Conservation (phyloP, 2,797 vertebrate genomes). For the Crax fasciolata region DNA sequence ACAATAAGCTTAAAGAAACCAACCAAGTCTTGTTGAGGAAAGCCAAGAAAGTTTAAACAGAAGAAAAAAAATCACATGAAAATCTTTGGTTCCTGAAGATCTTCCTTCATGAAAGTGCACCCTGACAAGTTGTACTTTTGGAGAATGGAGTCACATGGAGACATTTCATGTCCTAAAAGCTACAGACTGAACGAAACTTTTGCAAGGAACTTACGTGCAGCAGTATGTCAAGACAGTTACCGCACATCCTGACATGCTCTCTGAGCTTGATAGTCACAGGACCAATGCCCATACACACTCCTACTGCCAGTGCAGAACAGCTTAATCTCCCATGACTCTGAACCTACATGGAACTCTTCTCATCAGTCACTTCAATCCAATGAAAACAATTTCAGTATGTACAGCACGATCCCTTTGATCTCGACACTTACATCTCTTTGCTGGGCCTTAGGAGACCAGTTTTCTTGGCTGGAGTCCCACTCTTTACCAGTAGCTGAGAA, state of each 20-base stretch:
- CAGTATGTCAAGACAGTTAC: neutral
- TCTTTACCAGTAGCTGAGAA: neutral
- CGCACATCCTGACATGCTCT: neutral
- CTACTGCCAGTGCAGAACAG: neutral
- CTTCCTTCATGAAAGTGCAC: neutral
- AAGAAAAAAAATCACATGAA: fast-evolving
- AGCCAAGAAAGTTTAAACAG: neutral
- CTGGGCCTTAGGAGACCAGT: neutral
- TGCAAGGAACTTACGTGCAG: neutral
- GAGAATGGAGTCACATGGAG: neutral
- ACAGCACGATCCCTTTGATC: neutral
- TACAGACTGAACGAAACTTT: neutral
- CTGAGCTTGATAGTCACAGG: neutral
- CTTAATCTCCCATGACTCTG: neutral
- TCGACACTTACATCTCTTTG: neutral
- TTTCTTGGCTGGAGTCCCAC: neutral
- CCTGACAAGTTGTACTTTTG: neutral
- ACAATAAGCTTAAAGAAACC: neutral
- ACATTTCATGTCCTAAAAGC: neutral
- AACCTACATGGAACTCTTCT: neutral
- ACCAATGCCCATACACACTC: neutral
- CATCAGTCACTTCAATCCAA: neutral
- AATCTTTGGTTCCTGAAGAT: neutral
- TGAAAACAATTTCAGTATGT: neutral
- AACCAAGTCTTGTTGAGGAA: neutral